Evolutionary conservation across 2,888 invertebrate genomes (phyloP), one percentile per base, ranked within the genome.

Genomic region (Athrips mouffetella): DNA sequence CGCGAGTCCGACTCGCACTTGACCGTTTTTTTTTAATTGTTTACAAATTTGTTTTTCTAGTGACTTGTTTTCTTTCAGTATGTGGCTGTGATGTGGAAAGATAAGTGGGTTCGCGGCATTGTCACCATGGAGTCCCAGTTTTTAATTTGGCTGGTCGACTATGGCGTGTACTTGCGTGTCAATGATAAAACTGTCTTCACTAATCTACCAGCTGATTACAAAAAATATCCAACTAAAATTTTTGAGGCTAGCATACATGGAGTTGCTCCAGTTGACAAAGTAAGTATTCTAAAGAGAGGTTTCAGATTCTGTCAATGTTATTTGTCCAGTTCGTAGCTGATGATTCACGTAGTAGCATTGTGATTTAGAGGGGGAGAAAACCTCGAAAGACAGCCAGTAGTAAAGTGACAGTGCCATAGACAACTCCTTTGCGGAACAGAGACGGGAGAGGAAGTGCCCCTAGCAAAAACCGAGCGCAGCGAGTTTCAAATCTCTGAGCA

Each of bases 221-320:
- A 63, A 53, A 73, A 68, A 47, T 52, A 59, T n/a, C 78, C 76
- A 8, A 65, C 72, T 6, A 76, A 71, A 62, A 64, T 80, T 0
- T 78, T 80, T 65, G 78, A 80, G 58, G 80, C 78, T 5, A 77
- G 75, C 50, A 59, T 80, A 31, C 76, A 77, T 67, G 80, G 80
- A 25, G 74, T 79, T 3, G 54, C 58, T 11, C 79, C 80, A 47
- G 27, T 78, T 23, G 71, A 73, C 47, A 72, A 71, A 53, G 80
- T 78, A 60, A 59, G 40, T 46, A n/a, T n/a, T n/a, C n/a, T n/a
- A n/a, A n/a, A n/a, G n/a, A n/a, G n/a, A n/a, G n/a, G n/a, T n/a
- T n/a, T n/a, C n/a, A n/a, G n/a, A n/a, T n/a, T n/a, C n/a, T n/a
- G 20, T 27, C 23, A 44, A 40, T 30, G 13, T 10, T 44, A 40